These are phyloP conservation scores for Netelia melanura DNA, from an alignment of 2,888 invertebrate genomes.

Conservation along the genomic window DNA sequence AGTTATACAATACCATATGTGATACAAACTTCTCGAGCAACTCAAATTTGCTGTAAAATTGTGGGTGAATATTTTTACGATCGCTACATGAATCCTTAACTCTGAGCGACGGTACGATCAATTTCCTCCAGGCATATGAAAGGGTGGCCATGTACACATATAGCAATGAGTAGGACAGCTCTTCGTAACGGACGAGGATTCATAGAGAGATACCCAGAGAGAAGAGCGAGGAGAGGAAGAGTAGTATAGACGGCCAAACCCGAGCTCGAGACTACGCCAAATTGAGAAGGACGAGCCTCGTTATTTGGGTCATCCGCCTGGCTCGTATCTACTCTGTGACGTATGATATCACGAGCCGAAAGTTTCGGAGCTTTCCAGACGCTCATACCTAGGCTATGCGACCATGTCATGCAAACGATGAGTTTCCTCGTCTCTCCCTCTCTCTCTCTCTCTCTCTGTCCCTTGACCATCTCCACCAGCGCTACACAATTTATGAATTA, in stretches of 20 bases:
- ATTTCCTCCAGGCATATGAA: neutral
- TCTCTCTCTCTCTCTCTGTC: slow-evolving; percentile 9
- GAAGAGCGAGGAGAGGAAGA: slow-evolving; percentile 17
- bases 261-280: slow-evolving; percentile 43
- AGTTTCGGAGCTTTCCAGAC: slow-evolving; percentile 55
- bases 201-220: neutral
- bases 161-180: neutral
- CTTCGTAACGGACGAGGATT: slow-evolving; percentile 4
- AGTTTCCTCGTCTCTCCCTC: slow-evolving; percentile 36
- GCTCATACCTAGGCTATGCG: slow-evolving; percentile 29
- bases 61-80: slow-evolving; percentile 16
- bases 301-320: slow-evolving; percentile 64
- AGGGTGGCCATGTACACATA: neutral
- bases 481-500: slow-evolving; percentile 31
- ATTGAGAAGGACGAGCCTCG: slow-evolving; percentile 61
- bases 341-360: slow-evolving; percentile 56
- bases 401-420: slow-evolving; percentile 40
- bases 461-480: neutral
- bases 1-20: neutral
- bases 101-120: neutral
- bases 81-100: neutral
- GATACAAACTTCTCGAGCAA: neutral
- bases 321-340: slow-evolving; percentile 51
- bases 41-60: neutral
- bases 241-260: neutral